Evolutionary conservation across 1,140 invertebrate genomes (phyloP).

Genomic region (Cydia amplana): DNA sequence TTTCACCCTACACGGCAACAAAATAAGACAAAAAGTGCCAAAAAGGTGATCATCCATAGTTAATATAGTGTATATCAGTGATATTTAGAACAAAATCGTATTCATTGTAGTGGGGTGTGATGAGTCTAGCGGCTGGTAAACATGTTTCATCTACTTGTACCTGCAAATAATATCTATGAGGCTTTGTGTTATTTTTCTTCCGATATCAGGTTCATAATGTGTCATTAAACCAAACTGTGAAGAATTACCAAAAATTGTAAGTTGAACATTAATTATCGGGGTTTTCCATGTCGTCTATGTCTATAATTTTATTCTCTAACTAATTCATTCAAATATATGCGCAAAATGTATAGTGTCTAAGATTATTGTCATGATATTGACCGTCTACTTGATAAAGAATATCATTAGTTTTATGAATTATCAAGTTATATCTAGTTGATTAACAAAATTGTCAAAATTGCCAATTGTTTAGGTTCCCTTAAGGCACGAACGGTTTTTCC

Average conservation of each 20-base stretch:
- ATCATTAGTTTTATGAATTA: too few species aligned
- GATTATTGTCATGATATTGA: too few species aligned
- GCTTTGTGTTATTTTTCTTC: conserved; percentile 91
- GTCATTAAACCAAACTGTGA: conserved; percentile 93
- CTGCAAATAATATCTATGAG: conserved; percentile 95
- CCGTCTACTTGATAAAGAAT: too few species aligned
- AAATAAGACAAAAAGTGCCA: conserved; percentile 70
- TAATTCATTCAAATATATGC: too few species aligned
- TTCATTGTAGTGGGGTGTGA: conserved; percentile 61
- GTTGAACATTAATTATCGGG: background rate
- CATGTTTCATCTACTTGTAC: conserved; percentile 78
- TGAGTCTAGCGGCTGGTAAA: conserved; percentile 66
- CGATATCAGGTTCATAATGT: conserved; percentile 90
- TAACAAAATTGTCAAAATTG: too few species aligned
- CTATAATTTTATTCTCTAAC: background rate
- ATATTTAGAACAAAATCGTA: conserved; percentile 42
- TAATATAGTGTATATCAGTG: conserved; percentile 32
- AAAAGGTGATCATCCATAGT: conserved; percentile 24
- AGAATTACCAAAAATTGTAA: conserved; percentile 51
- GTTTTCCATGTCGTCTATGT: background rate
- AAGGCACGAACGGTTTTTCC: too few species aligned
- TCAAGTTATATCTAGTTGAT: too few species aligned
- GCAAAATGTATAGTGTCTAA: too few species aligned
- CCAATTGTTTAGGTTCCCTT: too few species aligned
- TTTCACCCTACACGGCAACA: conserved; percentile 48